Evolutionary conservation across 2,113 vertebrate genomes (phyloP), one percentile per base, ranked within the genome.

Genomic region (Tragelaphus scriptus): DNA sequence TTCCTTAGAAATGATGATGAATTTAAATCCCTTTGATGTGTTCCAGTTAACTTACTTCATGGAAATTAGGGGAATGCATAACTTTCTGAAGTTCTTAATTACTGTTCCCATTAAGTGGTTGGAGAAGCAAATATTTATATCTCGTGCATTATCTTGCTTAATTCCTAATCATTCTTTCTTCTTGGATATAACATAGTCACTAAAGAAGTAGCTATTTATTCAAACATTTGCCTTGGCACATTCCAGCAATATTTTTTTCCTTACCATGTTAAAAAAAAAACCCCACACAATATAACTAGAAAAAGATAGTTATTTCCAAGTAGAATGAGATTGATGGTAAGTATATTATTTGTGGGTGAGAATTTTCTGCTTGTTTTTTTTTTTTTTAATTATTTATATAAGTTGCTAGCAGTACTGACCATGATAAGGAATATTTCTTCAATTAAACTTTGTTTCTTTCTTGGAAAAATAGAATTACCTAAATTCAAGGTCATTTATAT

Each of bases 1-100:
- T 98, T 98, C 96, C 95, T 98, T 96, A 96, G 93, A 96, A 97
- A 96, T 97, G 80, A 56, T 97, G 98, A 98, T 97, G 92, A 98
- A 90, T 98, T 97, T 97, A 98, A 98, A 93, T 96, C 87, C 98
- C 80, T 96, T 77, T 89, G 97, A 94, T 97, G 80, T 97, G 91
- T 92, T 97, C 89, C 53, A 87, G 63, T 59, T 63, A 92, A 94
- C 89, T 94, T 81, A 86, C 95, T 92, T 98, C 94, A 58, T 97
- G 71, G 88, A 94, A 94, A 92, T 98, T 98, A 97, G 92, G 91
- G 91, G 32, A 87, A 47, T 96, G 89, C 26, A 95, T 97, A 97
- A 51, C 89, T 96, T 96, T 96, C 82, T 80, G 95, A 63, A 93
- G 96, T 98, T 89, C 95, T 97, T 95, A 93, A 93, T 97, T 97